These are phyloP conservation scores for Prinia subflava DNA, from an alignment of 2,113 vertebrate genomes.

Conservation along the genomic window DNA sequence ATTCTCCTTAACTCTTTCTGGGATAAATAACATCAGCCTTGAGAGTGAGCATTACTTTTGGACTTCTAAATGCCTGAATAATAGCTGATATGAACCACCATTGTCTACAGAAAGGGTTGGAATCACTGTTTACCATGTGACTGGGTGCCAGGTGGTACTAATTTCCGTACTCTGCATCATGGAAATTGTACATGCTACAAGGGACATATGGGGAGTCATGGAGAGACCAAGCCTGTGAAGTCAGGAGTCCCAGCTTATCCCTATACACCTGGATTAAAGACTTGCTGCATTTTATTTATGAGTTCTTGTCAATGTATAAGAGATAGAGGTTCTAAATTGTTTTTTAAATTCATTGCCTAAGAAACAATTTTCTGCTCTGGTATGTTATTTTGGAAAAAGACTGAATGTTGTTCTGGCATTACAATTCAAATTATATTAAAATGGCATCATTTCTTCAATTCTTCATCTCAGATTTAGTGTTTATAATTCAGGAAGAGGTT, in stretches of 20 bases:
- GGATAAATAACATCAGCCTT: background rate
- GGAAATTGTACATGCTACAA: background rate
- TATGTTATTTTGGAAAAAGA: background rate
- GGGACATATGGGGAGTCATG: background rate
- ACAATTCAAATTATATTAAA: background rate
- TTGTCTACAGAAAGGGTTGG: background rate
- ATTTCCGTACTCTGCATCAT: background rate
- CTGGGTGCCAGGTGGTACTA: background rate
- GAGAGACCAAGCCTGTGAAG: background rate
- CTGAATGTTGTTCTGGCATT: background rate
- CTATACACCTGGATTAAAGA: background rate
- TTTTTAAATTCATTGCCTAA: background rate
- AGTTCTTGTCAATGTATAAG: background rate
- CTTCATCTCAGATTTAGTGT: background rate
- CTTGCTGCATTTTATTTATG: background rate
- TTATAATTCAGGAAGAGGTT: background rate
- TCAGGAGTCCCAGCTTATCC: background rate
- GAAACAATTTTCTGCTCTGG: background rate
- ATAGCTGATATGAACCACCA: background rate
- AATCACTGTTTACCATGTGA: background rate
- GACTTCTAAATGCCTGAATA: background rate
- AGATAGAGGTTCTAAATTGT: background rate
- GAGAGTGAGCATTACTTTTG: background rate
- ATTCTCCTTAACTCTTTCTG: background rate
- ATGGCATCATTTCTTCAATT: background rate